Base-by-base conservation (phyloP, 2,888 invertebrate species). In the Tetrapedia diversipes region DNA sequence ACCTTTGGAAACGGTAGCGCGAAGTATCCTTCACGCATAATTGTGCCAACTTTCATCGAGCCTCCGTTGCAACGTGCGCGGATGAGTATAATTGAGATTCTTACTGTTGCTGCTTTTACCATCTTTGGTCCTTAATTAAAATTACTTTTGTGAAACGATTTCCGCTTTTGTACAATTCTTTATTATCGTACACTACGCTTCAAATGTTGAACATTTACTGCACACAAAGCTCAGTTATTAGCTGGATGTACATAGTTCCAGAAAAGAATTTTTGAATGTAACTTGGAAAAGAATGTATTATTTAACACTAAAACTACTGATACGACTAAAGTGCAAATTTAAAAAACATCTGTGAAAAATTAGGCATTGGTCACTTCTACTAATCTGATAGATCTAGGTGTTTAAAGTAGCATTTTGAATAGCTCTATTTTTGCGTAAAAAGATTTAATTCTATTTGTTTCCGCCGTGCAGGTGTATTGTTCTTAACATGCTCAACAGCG, bases 11-110 rank as follows among this genome's bases (percentile, higher is more conserved):
- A 29, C 29, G 37, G n/a, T 14, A 43, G 22, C 32, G 19, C 51
- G 66, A 59, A 45, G 39, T 59, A 72, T 68, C 68, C 54, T 61
- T 49, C 68, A 32, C 61, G 54, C 47, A 56, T 68, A 73, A 73
- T 73, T 73, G 61, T 73, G 73, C 61, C 73, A 61, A 73, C 73
- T 73, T 73, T 73, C 69, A 61, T 68, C 56, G n/a, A 47, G 68
- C 41, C 57, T 22, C 24, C 60, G 56, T 29, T 49, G 41, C 61
- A 67, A 60, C 27, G 49, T 59, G 22, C 10, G 16, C 32, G 39
- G 47, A 67, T 39, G 47, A 39, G n/a, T 66, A 45, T 60, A 69
- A 69, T 57, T 57, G 56, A 43, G 68, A 63, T 69, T 68, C 61
- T 57, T 61, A 22, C 61, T 68, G 39, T n/a, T 32, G 54, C 61